Evolutionary conservation across 2,113 vertebrate species (phyloP).

Genomic region (Cisticola juncidis): DNA sequence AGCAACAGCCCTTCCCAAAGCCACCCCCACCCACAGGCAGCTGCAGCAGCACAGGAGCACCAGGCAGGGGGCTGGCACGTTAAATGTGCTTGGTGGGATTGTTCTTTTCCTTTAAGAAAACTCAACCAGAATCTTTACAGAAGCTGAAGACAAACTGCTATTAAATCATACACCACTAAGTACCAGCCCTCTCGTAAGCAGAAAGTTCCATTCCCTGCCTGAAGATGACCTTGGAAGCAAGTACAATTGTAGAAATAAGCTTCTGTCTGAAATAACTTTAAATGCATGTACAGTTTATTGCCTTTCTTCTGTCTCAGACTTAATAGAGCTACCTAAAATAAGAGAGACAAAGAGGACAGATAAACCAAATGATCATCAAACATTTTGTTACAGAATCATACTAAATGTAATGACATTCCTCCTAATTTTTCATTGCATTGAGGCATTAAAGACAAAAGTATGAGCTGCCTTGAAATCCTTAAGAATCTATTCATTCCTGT

Average conservation of each 20-base stretch:
- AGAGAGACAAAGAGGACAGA: neutral
- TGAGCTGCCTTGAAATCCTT: neutral
- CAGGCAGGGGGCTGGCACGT: no score
- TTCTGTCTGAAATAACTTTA: neutral
- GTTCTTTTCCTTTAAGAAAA: neutral
- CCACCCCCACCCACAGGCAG: fast-evolving
- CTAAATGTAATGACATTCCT: neutral
- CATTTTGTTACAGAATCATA: neutral
- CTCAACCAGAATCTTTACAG: neutral
- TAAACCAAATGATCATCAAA: neutral
- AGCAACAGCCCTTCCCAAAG: neutral
- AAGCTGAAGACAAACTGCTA: neutral
- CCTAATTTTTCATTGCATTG: neutral
- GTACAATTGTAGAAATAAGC: neutral
- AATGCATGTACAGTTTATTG: neutral
- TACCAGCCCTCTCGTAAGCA: neutral
- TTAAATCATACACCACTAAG: neutral
- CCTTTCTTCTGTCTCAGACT: neutral
- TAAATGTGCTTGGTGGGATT: neutral
- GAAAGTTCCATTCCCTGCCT: neutral
- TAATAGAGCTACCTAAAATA: neutral
- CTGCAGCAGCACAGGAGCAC: neutral
- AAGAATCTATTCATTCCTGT: neutral
- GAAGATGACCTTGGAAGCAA: neutral
- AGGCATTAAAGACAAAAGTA: neutral